phyloP scores from a whole-genome alignment of 2,797 vertebrate genomes.

The Argyrosomus regius region DNA sequence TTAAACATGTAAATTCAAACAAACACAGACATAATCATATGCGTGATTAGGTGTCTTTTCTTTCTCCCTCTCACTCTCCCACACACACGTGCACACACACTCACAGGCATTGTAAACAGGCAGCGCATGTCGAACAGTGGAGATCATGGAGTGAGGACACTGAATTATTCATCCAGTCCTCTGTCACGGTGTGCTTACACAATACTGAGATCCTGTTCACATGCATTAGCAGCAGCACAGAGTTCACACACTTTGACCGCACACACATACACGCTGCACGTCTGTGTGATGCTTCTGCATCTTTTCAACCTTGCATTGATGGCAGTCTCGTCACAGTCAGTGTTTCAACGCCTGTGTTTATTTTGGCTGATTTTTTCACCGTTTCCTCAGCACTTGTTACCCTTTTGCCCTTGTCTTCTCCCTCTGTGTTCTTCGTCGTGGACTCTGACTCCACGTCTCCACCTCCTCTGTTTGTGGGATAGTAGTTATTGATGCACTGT shows the following conservation, averaged over 20 bases:
- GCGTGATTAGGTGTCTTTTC: conserved; percentile 17
- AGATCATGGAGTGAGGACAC: conserved; percentile 59
- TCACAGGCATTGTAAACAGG: conserved; percentile 19
- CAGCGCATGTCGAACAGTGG: conserved; percentile 41
- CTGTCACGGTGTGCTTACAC: conserved; percentile 55
- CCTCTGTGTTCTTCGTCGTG: conserved; percentile 35
- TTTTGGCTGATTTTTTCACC: conserved; percentile 23
- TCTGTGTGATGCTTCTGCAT: conserved; percentile 24
- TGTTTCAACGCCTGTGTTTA: conserved; percentile 28
- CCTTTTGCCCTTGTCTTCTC: conserved; percentile 45
- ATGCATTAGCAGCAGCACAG: conserved; percentile 55
- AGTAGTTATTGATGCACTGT: conserved; percentile 49
- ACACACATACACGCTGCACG: conserved; percentile 11
- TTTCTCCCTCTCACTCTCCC: background rate
- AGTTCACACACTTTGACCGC: conserved; percentile 59
- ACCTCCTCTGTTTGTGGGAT: conserved; percentile 31
- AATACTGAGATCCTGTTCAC: conserved; percentile 55
- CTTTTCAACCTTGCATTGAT: conserved; percentile 24
- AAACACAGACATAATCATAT: conserved; percentile 42
- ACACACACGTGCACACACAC: conserved; percentile 12
- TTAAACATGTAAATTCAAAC: conserved; percentile 51
- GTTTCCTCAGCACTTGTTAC: conserved; percentile 39
- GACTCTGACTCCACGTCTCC: conserved; percentile 37
- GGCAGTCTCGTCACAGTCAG: background rate
- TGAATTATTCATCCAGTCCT: conserved; percentile 74